phyloP scores from a whole-genome alignment of 2,113 vertebrate species.

The Scomber scombrus region DNA sequence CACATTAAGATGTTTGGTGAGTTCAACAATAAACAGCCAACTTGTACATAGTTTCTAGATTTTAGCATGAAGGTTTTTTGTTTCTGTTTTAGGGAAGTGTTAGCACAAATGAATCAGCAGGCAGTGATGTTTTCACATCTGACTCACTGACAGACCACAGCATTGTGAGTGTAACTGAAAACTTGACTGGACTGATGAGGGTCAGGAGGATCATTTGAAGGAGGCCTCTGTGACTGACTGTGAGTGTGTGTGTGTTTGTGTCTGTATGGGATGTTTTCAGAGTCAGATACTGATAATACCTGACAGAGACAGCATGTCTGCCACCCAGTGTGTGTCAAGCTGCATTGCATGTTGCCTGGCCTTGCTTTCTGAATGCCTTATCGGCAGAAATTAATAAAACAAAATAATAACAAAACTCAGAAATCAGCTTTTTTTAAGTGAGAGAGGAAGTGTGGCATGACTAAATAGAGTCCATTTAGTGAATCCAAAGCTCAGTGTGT shows the following conservation, averaged over 20 bases:
- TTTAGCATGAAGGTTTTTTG: background rate
- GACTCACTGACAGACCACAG: background rate
- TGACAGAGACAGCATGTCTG: background rate
- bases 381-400: background rate
- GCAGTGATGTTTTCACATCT: background rate
- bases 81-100: background rate
- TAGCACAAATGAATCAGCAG: background rate
- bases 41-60: background rate
- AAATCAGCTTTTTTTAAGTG: no score
- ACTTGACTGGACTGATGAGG: background rate
- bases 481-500: background rate
- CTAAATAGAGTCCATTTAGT: background rate
- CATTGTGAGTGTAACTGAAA: background rate
- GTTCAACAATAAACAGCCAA: background rate
- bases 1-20: no score
- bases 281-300: no score
- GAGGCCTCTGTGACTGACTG: no score
- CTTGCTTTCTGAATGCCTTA: background rate
- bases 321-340: conserved; percentile 20
- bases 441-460: no score
- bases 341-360: background rate
- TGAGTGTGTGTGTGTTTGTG: background rate
- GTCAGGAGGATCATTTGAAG: background rate
- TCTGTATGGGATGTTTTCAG: background rate
- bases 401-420: background rate